Percentiles rank a stretch among this genome's conserved stretches.
Evolutionary conservation across 2,113 vertebrate species (phyloP).

Genomic region (Odocoileus hemionus): DNA sequence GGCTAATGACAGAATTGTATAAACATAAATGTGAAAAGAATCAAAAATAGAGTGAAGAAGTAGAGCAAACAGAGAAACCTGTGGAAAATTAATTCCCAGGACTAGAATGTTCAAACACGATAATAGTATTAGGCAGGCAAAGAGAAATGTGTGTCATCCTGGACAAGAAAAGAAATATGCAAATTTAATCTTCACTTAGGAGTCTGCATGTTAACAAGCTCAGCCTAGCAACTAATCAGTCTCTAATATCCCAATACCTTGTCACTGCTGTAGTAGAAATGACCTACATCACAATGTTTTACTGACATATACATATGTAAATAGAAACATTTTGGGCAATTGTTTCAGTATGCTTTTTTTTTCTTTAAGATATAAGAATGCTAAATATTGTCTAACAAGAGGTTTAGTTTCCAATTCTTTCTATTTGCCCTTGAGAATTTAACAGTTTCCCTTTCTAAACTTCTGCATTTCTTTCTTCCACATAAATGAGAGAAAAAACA

Average conservation of each 20-base stretch:
- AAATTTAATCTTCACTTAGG: slow-evolving; percentile 72
- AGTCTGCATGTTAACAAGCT: slow-evolving; percentile 68
- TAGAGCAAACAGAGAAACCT: slow-evolving; percentile 53
- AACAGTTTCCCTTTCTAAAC: background rate
- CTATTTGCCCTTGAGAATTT: background rate
- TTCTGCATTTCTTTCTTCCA: background rate
- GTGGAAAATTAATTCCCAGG: slow-evolving; percentile 66
- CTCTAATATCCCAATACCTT: slow-evolving; percentile 7
- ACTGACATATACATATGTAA: slow-evolving; percentile 56
- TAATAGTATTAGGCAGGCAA: slow-evolving; percentile 64
- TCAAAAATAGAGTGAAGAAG: slow-evolving; percentile 38
- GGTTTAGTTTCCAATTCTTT: background rate
- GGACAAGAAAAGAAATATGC: slow-evolving; percentile 69
- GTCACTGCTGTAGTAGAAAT: slow-evolving; percentile 46
- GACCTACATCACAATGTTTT: slow-evolving; percentile 55
- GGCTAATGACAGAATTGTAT: slow-evolving; percentile 42
- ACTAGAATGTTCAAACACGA: slow-evolving; percentile 62
- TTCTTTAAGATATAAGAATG: background rate
- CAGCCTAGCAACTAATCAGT: slow-evolving; percentile 60
- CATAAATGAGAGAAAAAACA: background rate
- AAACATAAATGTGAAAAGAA: slow-evolving; percentile 36
- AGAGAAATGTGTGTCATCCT: slow-evolving; percentile 66
- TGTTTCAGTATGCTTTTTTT: background rate
- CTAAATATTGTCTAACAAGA: background rate
- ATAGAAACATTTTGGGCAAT: background rate